These are phyloP conservation scores for Diadumene lineata DNA, from an alignment of 92 coral and sea anemone genomes.

Conservation along the genomic window DNA sequence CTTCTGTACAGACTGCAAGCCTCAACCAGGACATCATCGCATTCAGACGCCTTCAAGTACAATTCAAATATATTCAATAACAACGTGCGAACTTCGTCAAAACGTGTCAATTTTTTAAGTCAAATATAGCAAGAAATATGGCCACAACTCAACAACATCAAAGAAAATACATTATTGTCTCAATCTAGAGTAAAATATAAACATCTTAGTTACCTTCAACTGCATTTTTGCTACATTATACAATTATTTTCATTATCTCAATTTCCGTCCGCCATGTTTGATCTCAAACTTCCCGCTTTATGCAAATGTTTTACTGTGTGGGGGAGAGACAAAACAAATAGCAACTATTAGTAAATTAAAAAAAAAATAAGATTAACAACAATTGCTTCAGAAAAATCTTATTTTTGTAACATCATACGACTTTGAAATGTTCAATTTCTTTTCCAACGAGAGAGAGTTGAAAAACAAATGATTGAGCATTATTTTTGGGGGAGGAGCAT, in stretches of 20 bases:
- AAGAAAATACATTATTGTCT: too few species aligned
- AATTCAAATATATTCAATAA: too few species aligned
- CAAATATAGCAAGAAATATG: too few species aligned
- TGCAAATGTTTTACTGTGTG: neutral
- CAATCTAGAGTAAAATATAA: neutral
- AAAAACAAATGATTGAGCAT: too few species aligned
- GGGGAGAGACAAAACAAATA: constrained; percentile 5
- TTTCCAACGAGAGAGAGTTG: too few species aligned
- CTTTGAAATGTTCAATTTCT: too few species aligned
- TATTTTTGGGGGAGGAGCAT: constrained; percentile 4
- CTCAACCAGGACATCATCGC: constrained; percentile 3
- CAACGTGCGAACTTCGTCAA: too few species aligned
- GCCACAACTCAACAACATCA: neutral
- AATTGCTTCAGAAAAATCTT: too few species aligned
- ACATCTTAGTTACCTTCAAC: neutral
- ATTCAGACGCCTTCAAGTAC: neutral
- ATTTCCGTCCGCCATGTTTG: neutral
- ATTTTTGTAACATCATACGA: too few species aligned
- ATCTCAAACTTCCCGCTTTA: constrained; percentile 33
- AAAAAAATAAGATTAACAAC: too few species aligned
- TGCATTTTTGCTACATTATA: neutral
- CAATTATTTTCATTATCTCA: neutral
- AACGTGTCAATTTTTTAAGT: too few species aligned
- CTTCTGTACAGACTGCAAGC: constrained; percentile 2
- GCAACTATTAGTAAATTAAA: neutral